Evolutionary conservation across 2,888 invertebrate species (phyloP), one percentile per base, ranked within the genome.

Genomic region (Oligia strigilis): DNA sequence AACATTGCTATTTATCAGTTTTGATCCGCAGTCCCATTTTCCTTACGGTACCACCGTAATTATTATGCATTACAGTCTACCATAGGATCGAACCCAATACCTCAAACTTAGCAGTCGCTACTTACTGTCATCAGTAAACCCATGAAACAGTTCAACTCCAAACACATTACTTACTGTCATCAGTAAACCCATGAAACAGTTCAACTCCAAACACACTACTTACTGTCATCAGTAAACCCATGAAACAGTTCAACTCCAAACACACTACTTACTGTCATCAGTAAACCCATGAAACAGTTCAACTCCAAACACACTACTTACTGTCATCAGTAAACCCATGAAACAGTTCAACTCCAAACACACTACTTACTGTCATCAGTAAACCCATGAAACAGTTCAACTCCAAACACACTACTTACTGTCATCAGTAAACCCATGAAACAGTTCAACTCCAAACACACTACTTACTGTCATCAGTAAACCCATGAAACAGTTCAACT

Each of bases 111-210:
- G 14, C 55, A 46, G 23, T 9, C n/a, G 11, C n/a, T 14, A 17
- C 40, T 36, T 14, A 17, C 40, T 36, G 36, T 23, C 17, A 58
- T 17, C 43, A 46, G 58, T 52, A n/a, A 64, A 14, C n/a, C 52
- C 13, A 67, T 49, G n/a, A 60, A 60, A 36, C 66, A 58, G 49
- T 52, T 60, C 11, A 66, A 70, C 23, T 14, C 36, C n/a, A 72
- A 78, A 78, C 55, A 75, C 78, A 82, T 85, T 78, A 79, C 55
- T 76, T 77, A 77, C n/a, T n/a, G n/a, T n/a, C n/a, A n/a, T n/a
- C n/a, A n/a, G n/a, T n/a, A n/a, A n/a, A n/a, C n/a, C n/a, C n/a
- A n/a, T n/a, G n/a, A n/a, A 60, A 36, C 66, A 58, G 49, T 52
- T 60, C 11, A 66, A 70, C 23, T 14, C 36, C n/a, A 72, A 78